Evolutionary conservation across 1,140 invertebrate genomes (phyloP).

Genomic region (Polypedilum vanderplanki): DNA sequence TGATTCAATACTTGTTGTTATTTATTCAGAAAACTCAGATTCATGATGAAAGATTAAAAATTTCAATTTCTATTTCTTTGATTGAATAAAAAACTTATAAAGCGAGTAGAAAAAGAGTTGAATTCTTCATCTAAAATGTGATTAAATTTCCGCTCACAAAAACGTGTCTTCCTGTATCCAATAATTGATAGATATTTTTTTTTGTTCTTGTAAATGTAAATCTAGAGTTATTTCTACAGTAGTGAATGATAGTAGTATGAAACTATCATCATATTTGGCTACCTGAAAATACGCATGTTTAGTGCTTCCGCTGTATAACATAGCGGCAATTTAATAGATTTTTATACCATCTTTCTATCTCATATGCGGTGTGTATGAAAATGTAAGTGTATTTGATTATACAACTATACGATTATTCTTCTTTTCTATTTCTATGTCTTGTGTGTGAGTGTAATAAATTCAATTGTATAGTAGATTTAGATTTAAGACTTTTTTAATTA

Average conservation of each 20-base stretch:
- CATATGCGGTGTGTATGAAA: too few relatives aligned
- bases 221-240: slow-evolving; percentile 11
- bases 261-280: slow-evolving; percentile 18
- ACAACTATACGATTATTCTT: too few relatives aligned
- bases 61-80: background rate
- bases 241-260: background rate
- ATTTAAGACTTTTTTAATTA: too few relatives aligned
- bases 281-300: background rate
- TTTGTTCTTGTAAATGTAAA: slow-evolving; percentile 7
- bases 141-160: slow-evolving; percentile 12
- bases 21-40: background rate
- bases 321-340: background rate
- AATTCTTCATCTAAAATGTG: slow-evolving; percentile 11
- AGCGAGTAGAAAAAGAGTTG: background rate
- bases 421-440: too few relatives aligned
- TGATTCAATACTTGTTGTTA: background rate
- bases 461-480: too few relatives aligned
- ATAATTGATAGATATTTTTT: slow-evolving; percentile 20
- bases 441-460: too few relatives aligned
- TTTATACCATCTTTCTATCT: too few relatives aligned
- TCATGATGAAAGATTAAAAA: too few relatives aligned
- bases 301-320: slow-evolving; percentile 7
- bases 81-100: background rate
- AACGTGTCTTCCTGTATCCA: slow-evolving; percentile 16
- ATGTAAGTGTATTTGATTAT: too few relatives aligned